A percentile compares a stretch with the other conserved stretches of the same genome.
Conservation (phyloP, 2,888 invertebrate genomes). For the Hypselothyrea guttata region DNA sequence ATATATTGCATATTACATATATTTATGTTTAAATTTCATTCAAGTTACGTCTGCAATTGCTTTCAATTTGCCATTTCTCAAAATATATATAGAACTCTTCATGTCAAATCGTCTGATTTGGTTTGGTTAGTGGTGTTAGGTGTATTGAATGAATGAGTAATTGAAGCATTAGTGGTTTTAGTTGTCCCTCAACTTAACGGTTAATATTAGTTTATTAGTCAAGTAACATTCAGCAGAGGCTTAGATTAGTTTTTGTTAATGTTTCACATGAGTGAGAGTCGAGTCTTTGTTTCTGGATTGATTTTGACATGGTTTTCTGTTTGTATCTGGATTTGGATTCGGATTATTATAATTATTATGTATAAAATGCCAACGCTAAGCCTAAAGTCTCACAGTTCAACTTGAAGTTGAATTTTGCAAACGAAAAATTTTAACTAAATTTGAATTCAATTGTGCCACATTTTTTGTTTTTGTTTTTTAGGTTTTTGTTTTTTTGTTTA, state of each 20-base stretch:
- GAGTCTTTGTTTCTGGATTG: slow-evolving; percentile 21
- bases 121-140: background rate
- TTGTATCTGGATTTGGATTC: slow-evolving; percentile 23
- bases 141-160: slow-evolving; percentile 13
- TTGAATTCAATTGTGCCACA: slow-evolving; percentile 29
- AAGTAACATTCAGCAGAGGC: slow-evolving; percentile 32
- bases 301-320: slow-evolving; percentile 17
- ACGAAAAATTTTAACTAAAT: slow-evolving; percentile 30
- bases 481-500: slow-evolving; percentile 8
- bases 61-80: slow-evolving; percentile 33
- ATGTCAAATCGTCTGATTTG: slow-evolving; percentile 21
- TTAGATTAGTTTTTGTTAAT: slow-evolving; percentile 22
- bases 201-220: slow-evolving; percentile 65
- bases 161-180: slow-evolving; percentile 51
- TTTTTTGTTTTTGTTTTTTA: background rate
- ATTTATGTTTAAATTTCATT: slow-evolving; percentile 21
- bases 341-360: background rate
- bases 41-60: slow-evolving; percentile 26
- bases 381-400: slow-evolving; percentile 30
- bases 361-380: background rate
- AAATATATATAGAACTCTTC: slow-evolving; percentile 20
- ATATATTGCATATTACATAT: slow-evolving; percentile 3
- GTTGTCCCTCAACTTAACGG: slow-evolving; percentile 61
- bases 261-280: slow-evolving; percentile 20
- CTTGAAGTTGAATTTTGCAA: slow-evolving; percentile 37